phyloP scores from a whole-genome alignment of 2,888 invertebrate species.

The Podotricha telesiphe region DNA sequence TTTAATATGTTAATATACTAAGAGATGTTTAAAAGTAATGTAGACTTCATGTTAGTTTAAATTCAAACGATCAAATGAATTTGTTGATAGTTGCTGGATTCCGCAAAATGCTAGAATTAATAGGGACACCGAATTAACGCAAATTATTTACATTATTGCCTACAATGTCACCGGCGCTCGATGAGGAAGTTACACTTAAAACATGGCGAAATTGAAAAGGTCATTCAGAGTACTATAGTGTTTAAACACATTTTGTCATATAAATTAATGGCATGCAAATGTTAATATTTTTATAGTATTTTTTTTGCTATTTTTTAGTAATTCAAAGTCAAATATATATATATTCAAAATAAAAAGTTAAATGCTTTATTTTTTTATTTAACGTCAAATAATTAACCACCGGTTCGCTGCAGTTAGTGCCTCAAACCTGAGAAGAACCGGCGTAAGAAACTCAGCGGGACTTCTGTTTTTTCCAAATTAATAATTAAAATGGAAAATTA shows the following conservation, averaged over 20 bases:
- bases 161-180: constrained; percentile 45
- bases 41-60: constrained; percentile 42
- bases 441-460: too few relatives aligned
- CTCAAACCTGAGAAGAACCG: too few relatives aligned
- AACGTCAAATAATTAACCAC: too few relatives aligned
- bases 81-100: constrained; percentile 41
- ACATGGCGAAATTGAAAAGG: constrained; percentile 44
- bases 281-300: too few relatives aligned
- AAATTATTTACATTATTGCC: constrained; percentile 45
- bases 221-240: constrained; percentile 24
- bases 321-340: too few relatives aligned
- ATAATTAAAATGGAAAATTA: too few relatives aligned
- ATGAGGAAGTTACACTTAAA: constrained; percentile 43
- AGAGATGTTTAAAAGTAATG: neutral
- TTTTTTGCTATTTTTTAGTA: too few relatives aligned
- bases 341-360: too few relatives aligned
- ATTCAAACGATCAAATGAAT: constrained; percentile 48
- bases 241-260: neutral
- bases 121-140: constrained; percentile 50
- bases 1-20: constrained; percentile 22
- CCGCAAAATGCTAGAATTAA: constrained; percentile 49
- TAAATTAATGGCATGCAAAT: neutral
- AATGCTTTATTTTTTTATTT: too few relatives aligned
- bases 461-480: too few relatives aligned
- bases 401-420: too few relatives aligned